phyloP scores from a whole-genome alignment of 2,888 invertebrate genomes.

The Cryptocheilus praepositus region DNA sequence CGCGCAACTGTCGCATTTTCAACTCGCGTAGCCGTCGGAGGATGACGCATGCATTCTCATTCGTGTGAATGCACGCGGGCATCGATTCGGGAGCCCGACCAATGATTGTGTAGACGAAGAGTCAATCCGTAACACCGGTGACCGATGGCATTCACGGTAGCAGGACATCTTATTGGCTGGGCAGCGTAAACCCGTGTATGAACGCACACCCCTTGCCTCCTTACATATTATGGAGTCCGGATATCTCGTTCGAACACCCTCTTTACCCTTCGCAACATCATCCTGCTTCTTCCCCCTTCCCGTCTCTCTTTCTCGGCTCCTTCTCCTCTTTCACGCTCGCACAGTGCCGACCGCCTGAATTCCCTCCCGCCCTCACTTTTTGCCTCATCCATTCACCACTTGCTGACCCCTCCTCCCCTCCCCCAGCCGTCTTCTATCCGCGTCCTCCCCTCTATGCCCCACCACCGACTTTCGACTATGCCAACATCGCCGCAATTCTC shows the following conservation, averaged over 20 bases:
- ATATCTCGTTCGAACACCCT: slow-evolving; percentile 38
- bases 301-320: slow-evolving; percentile 11
- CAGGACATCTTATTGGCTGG: slow-evolving; percentile 35
- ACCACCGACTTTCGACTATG: not conserved
- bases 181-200: slow-evolving; percentile 33
- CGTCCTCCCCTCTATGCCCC: not conserved
- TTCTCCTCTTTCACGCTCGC: no score
- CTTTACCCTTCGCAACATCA: slow-evolving; percentile 26
- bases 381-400: slow-evolving; percentile 34
- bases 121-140: no score
- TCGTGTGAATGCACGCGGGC: not conserved
- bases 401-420: slow-evolving; percentile 19
- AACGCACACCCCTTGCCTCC: slow-evolving; percentile 36
- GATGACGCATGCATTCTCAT: not conserved
- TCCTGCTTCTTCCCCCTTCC: not conserved
- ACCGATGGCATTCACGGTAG: no score
- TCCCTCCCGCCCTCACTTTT: slow-evolving; percentile 22
- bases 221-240: slow-evolving; percentile 33
- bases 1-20: not conserved
- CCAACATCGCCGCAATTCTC: no score
- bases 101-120: no score
- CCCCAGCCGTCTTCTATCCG: slow-evolving; percentile 5
- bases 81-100: no score
- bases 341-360: slow-evolving; percentile 7
- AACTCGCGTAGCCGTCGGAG: not conserved